Evolutionary conservation across 2,888 invertebrate species (phyloP), one percentile per base, ranked within the genome.

Genomic region (Epirrhoe tristata): DNA sequence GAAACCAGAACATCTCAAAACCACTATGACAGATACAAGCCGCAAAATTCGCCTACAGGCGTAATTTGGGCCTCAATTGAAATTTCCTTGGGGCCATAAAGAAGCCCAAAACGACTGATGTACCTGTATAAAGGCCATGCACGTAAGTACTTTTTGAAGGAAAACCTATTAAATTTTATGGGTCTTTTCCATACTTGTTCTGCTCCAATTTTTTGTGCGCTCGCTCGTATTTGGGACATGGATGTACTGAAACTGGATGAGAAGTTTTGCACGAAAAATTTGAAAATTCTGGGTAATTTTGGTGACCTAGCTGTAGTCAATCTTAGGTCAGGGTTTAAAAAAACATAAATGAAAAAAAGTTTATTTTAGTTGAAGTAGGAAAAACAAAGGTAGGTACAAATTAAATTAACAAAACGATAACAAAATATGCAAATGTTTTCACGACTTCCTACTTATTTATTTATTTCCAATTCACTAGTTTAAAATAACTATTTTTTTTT

Each of bases 101-200:
- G 69, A 66, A 64, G 60, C 70, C 70, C 66, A 82, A 84, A 86
- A 87, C 84, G 81, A 77, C 77, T 77, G 83, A 85, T 83, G 84
- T 71, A 75, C 82, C 82, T 74, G 86, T 90, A 86, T 77, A 84
- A 79, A 91, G 77, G 77, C 91, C 69, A 48, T 81, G 83, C 91
- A 91, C 90, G 91, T 90, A 88, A 86, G 85, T 84, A 76, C 82
- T 89, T 91, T 90, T 90, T 89, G 88, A 83, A 86, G 91, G 90
- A 90, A 92, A 91, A 84, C 89, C 88, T 91, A 92, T 92, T 90
- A 91, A 93, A 90, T 92, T 93, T 93, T 91, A 92, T 87, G 91
- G 83, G 81, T 84, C 88, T 91, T 91, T 90, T 90, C 91, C 92
- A 91, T 91, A 91, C 90, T 80, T 81, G 90, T 81, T 80, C 80